A percentile compares a stretch with the other conserved stretches of the same genome.
phyloP scores from a whole-genome alignment of 2,113 vertebrate genomes.

The Dromaius novaehollandiae region DNA sequence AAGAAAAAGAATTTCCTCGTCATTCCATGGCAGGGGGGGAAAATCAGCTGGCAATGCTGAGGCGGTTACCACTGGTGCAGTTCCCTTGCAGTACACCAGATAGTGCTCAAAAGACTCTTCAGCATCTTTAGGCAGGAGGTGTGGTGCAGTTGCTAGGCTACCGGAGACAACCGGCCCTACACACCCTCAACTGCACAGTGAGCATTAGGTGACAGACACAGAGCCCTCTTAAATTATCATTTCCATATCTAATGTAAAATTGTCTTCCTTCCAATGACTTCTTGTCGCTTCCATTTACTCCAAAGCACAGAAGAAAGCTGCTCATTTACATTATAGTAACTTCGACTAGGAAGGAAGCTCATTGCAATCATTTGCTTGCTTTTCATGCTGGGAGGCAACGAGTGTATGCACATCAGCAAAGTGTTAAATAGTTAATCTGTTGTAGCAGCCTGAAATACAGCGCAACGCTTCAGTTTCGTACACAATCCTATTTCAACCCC shows the following conservation, averaged over 20 bases:
- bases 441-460: slow-evolving; percentile 27
- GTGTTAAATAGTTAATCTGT: slow-evolving; percentile 64
- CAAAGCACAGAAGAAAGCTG: neutral
- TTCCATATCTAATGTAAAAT: neutral
- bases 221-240: neutral
- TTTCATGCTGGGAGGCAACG: slow-evolving; percentile 44
- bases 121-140: slow-evolving; percentile 47
- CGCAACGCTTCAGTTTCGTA: neutral
- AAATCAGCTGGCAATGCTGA: neutral
- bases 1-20: slow-evolving; percentile 3
- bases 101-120: slow-evolving; percentile 54
- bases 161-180: neutral
- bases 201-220: neutral
- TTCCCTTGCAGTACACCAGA: slow-evolving; percentile 54
- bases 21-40: neutral
- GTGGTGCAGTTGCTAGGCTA: slow-evolving; percentile 53
- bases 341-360: slow-evolving; percentile 15
- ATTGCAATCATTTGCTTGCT: slow-evolving; percentile 5
- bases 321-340: neutral
- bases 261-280: neutral
- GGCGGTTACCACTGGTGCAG: slow-evolving; percentile 27
- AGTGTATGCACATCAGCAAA: slow-evolving; percentile 17
- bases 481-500: neutral
- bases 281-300: neutral
- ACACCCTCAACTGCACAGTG: neutral